phyloP scores from a whole-genome alignment of 2,797 vertebrate species.

The Mico argentatus region DNA sequence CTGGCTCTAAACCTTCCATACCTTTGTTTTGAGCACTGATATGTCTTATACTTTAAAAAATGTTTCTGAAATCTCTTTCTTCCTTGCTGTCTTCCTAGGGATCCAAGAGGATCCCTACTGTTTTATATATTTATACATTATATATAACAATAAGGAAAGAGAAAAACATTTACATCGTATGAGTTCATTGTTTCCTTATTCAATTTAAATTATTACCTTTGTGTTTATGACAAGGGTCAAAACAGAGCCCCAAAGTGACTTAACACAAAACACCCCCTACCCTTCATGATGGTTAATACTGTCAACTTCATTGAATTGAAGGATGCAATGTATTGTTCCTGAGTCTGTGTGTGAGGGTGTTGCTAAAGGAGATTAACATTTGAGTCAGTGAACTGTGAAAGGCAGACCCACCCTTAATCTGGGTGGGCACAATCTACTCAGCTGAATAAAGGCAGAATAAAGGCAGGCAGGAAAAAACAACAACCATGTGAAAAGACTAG shows the following conservation, averaged over 20 bases:
- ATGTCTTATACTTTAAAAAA: slow-evolving; percentile 41
- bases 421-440: no score
- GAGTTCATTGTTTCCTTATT: not conserved
- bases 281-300: no score
- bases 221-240: not conserved
- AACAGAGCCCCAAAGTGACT: not conserved
- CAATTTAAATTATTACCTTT: not conserved
- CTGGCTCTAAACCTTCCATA: not conserved
- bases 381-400: no score
- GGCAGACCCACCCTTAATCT: no score
- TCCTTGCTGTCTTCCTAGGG: slow-evolving; percentile 30
- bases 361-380: no score
- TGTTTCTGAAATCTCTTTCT: slow-evolving; percentile 16
- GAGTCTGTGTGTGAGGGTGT: no score
- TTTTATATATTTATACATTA: slow-evolving; percentile 60
- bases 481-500: no score
- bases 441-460: no score
- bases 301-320: no score
- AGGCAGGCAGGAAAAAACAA: no score
- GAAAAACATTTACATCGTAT: not conserved
- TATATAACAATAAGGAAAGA: slow-evolving; percentile 71
- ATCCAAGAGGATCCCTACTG: not conserved
- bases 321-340: no score
- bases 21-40: not conserved
- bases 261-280: not conserved